A percentile compares a stretch with the other conserved stretches of the same genome.
These are phyloP conservation scores for Beris chalybata DNA, from an alignment of 2,888 invertebrate species.

Conservation along the genomic window DNA sequence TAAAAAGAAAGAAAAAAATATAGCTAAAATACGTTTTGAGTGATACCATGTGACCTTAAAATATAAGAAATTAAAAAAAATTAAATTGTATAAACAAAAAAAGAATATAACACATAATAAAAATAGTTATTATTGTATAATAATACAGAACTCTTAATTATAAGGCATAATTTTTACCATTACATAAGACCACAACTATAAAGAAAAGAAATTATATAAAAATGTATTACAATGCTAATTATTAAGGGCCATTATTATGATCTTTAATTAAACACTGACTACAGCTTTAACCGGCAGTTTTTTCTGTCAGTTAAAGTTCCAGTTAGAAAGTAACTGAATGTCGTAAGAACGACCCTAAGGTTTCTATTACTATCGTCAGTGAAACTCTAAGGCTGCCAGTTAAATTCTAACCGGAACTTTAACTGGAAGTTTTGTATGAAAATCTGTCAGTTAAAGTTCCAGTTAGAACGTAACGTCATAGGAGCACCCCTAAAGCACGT, in stretches of 20 bases:
- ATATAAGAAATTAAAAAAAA: conserved; percentile 16
- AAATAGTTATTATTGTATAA: not conserved
- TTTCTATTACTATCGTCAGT: no score
- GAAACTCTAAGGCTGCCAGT: no score
- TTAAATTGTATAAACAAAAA: not conserved
- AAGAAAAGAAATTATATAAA: conserved; percentile 9
- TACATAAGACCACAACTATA: not conserved
- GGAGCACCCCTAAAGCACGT: no score
- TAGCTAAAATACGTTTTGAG: conserved; percentile 47
- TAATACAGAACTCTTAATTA: not conserved
- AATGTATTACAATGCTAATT: not conserved
- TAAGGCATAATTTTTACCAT: not conserved
- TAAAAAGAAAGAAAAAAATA: not conserved
- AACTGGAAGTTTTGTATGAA: no score
- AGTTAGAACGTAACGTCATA: no score
- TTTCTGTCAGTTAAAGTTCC: not conserved
- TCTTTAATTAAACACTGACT: no score
- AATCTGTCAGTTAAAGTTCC: no score
- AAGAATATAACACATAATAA: not conserved
- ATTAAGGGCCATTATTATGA: not conserved
- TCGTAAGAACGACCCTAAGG: no score
- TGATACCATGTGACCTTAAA: conserved; percentile 57
- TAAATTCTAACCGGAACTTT: no score
- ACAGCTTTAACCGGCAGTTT: no score
- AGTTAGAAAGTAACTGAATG: no score